Conservation (phyloP, 2,888 invertebrate species). For the Papilio gigon region DNA sequence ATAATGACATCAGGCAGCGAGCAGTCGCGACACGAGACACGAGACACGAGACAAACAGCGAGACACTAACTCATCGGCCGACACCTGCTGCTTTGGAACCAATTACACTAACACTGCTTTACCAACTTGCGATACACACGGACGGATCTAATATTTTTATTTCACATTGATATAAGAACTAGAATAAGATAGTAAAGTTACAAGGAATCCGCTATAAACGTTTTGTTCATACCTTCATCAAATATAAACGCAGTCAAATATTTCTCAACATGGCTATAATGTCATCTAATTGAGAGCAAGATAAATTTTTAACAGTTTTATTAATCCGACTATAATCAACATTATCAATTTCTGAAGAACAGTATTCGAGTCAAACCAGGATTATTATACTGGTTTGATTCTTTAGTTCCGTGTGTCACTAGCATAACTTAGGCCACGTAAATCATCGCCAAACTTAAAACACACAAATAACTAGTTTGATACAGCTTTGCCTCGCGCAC, state of each 20-base stretch:
- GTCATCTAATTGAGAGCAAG: too few relatives aligned
- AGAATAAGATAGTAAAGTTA: too few relatives aligned
- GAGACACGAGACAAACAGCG: conserved; percentile 36
- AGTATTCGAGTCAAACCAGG: neutral
- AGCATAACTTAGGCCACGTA: conserved; percentile 63
- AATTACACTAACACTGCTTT: conserved; percentile 62
- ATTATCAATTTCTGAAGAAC: neutral
- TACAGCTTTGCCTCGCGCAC: conserved; percentile 59
- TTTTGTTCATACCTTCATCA: too few relatives aligned
- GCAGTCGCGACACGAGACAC: conserved; percentile 24
- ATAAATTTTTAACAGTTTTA: neutral
- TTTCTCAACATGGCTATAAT: too few relatives aligned
- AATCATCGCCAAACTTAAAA: conserved; percentile 76
- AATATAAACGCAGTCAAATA: too few relatives aligned
- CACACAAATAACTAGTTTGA: conserved; percentile 82
- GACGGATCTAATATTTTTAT: conserved; percentile 1
- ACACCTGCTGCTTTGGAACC: conserved; percentile 75
- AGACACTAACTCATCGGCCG: conserved; percentile 59
- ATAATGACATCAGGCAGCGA: conserved; percentile 35
- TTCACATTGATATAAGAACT: neutral
- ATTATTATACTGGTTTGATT: conserved; percentile 1
- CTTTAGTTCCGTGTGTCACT: conserved; percentile 48
- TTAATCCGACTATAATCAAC: neutral
- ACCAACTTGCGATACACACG: conserved; percentile 46
- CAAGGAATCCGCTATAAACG: too few relatives aligned